Evolutionary conservation across 2,113 vertebrate genomes (phyloP).

Genomic region (Xyliphius kryptos): DNA sequence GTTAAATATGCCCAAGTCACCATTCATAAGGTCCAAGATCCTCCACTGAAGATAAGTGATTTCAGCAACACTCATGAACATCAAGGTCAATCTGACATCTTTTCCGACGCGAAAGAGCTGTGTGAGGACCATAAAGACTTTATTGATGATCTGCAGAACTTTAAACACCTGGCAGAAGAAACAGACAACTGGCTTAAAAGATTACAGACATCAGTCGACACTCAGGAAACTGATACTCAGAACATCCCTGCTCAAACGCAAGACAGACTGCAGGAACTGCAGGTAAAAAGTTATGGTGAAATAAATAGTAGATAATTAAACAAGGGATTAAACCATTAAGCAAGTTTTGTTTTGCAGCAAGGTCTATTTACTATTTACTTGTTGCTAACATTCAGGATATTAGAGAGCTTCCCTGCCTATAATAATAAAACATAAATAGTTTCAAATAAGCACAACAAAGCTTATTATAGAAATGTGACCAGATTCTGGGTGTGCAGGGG

Average conservation of each 20-base stretch:
- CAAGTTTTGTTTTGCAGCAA: no score
- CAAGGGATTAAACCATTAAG: no score
- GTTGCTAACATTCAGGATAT: no score
- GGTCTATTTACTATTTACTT: no score
- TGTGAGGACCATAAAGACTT: background rate
- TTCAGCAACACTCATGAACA: no score
- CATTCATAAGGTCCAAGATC: background rate
- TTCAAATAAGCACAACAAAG: background rate
- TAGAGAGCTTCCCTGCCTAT: no score
- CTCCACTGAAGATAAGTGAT: background rate
- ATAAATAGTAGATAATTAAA: no score
- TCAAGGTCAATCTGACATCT: background rate
- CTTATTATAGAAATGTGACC: background rate
- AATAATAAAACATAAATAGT: no score
- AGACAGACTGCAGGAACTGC: constrained; percentile 8
- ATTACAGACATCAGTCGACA: constrained; percentile 23
- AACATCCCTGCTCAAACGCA: constrained; percentile 1
- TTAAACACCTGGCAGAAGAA: constrained; percentile 18
- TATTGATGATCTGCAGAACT: constrained; percentile 12
- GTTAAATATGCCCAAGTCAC: background rate
- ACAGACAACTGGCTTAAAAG: constrained; percentile 19
- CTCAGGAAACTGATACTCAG: constrained; percentile 12
- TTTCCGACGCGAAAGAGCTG: background rate
- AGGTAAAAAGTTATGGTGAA: constrained; percentile 23
- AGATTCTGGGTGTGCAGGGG: no score